Percentiles rank a stretch among this genome's conserved stretches.
phyloP scores from a whole-genome alignment of 2,113 vertebrate genomes.

The Urocolius indicus region DNA sequence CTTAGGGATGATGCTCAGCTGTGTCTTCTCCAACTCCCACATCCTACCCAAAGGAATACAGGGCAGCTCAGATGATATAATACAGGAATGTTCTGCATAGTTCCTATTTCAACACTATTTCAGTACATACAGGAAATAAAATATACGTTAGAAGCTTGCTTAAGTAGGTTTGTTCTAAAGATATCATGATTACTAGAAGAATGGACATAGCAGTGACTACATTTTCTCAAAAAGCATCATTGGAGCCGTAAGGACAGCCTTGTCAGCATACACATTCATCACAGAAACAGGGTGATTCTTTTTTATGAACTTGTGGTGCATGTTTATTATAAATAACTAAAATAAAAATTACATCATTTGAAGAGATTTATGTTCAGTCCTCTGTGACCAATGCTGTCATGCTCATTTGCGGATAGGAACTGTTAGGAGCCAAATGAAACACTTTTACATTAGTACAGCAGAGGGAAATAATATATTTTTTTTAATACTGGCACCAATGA shows the following conservation, averaged over 20 bases:
- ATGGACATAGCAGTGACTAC: not conserved
- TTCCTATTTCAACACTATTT: conserved; percentile 72
- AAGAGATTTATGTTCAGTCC: not conserved
- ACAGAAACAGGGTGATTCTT: not conserved
- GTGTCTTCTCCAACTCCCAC: conserved; percentile 76
- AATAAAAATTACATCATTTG: not conserved
- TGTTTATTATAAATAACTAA: not conserved
- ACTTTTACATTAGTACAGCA: not conserved
- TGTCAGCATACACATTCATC: not conserved
- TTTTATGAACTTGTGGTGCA: not conserved
- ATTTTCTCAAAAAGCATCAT: not conserved
- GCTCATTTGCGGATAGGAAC: not conserved
- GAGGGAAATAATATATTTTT: not conserved
- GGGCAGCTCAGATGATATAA: conserved; percentile 75
- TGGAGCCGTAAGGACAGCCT: conserved; percentile 12
- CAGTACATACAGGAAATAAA: conserved; percentile 72
- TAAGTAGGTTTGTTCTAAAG: conserved; percentile 73
- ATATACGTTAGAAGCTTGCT: conserved; percentile 50
- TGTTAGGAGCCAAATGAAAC: not conserved
- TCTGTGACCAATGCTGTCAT: not conserved
- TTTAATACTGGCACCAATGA: fast-evolving
- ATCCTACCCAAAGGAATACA: conserved; percentile 85
- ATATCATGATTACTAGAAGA: conserved; percentile 46
- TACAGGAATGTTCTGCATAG: not conserved
- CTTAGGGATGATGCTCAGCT: conserved; percentile 73